Evolutionary conservation across 1,140 invertebrate genomes (phyloP).

Genomic region (Drosophila setifemur): DNA sequence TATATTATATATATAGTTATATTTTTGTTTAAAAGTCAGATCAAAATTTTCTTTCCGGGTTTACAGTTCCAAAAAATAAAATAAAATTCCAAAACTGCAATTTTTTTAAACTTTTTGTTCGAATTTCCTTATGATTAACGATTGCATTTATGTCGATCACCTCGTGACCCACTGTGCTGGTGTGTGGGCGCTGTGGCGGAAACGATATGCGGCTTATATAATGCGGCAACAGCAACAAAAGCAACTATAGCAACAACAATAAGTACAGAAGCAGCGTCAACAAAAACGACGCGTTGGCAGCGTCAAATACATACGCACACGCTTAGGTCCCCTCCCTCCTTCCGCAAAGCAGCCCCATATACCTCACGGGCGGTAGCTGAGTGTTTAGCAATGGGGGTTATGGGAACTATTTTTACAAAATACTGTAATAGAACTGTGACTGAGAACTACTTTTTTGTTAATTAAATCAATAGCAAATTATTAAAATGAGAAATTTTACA

Average conservation of each 20-base stretch:
- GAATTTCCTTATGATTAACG: too few relatives aligned
- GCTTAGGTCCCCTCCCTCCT: slow-evolving; percentile 5
- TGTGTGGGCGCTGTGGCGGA: slow-evolving; percentile 61
- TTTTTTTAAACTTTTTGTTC: background rate
- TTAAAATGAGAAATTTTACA: too few relatives aligned
- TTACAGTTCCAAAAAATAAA: too few relatives aligned
- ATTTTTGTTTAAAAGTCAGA: too few relatives aligned
- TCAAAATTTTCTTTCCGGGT: too few relatives aligned
- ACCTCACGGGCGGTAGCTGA: background rate
- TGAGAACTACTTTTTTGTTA: too few relatives aligned
- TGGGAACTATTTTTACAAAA: too few relatives aligned
- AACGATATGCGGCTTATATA: slow-evolving; percentile 70
- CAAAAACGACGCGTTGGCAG: slow-evolving; percentile 24
- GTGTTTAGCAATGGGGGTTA: too few relatives aligned
- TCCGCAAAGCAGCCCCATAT: background rate
- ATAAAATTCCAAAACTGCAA: too few relatives aligned
- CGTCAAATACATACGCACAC: slow-evolving; percentile 53
- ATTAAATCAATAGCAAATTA: too few relatives aligned
- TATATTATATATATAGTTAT: too few relatives aligned
- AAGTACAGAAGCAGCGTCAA: background rate
- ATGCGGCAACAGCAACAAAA: slow-evolving; percentile 33
- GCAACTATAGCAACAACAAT: background rate
- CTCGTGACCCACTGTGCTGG: slow-evolving; percentile 35
- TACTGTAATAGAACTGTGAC: too few relatives aligned
- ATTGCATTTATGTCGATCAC: background rate